Evolutionary conservation across 1,140 invertebrate species (phyloP).

Genomic region (Drosophila albomicans): DNA sequence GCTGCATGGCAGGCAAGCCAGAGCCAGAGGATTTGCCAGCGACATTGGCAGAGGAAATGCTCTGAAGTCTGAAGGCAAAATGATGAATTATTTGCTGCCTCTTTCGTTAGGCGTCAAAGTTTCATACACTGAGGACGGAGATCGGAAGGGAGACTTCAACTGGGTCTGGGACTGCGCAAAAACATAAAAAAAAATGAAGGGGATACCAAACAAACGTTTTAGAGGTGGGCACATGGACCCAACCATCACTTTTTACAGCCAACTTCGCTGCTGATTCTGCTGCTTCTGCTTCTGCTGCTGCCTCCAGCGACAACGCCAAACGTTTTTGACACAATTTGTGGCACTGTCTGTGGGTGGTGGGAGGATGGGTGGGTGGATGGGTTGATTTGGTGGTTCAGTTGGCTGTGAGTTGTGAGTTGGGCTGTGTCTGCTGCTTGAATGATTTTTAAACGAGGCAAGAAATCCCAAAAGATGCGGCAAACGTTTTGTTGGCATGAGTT

Average conservation of each 20-base stretch:
- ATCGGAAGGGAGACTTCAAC: not conserved
- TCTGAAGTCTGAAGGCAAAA: constrained; percentile 75
- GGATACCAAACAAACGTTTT: constrained; percentile 69
- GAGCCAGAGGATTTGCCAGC: constrained; percentile 48
- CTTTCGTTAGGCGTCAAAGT: constrained; percentile 81
- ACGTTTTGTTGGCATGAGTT: constrained; percentile 74
- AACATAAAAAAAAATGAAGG: constrained; percentile 73
- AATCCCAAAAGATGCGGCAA: constrained; percentile 82
- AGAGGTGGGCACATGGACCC: constrained; percentile 51
- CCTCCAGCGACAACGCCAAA: constrained; percentile 56
- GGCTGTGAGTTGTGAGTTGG: constrained; percentile 51
- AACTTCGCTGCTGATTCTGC: constrained; percentile 8
- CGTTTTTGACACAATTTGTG: constrained; percentile 81
- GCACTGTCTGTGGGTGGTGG: constrained; percentile 63
- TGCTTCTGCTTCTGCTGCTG: not conserved
- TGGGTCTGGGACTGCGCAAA: constrained; percentile 56
- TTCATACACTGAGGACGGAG: constrained; percentile 23
- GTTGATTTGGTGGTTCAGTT: constrained; percentile 3
- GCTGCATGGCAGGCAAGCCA: constrained; percentile 44
- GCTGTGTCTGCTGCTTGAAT: constrained; percentile 81
- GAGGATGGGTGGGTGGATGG: not conserved
- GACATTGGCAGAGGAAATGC: constrained; percentile 66
- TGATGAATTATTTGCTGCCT: constrained; percentile 83
- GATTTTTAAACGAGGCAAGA: constrained; percentile 83
- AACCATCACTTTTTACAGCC: not conserved